Evolutionary conservation across 2,113 vertebrate species (phyloP).

Genomic region (Pluvialis apricaria): DNA sequence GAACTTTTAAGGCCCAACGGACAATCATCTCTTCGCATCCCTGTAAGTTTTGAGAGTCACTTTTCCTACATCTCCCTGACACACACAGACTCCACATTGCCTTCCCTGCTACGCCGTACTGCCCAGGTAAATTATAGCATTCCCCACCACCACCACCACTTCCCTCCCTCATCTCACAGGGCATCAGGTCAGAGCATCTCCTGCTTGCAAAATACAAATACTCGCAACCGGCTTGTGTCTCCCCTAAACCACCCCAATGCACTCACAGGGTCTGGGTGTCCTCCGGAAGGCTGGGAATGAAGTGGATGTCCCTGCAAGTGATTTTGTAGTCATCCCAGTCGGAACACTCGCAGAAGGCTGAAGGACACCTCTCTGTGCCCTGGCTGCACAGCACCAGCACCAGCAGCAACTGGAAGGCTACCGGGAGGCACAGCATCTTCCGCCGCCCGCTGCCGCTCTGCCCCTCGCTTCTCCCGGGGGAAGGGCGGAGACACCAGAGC

Average conservation of each 20-base stretch:
- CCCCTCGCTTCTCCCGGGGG: not conserved
- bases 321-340: conserved; percentile 81
- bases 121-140: not conserved
- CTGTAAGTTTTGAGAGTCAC: not conserved
- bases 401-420: conserved; percentile 52
- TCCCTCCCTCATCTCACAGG: not conserved
- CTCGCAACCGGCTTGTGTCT: not conserved
- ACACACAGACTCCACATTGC: fast-evolving
- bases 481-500: not conserved
- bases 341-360: conserved; percentile 84
- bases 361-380: conserved; percentile 48
- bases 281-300: conserved; percentile 83
- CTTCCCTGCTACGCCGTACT: fast-evolving
- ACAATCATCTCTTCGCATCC: not conserved
- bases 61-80: not conserved
- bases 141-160: not conserved
- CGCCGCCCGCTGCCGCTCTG: not conserved
- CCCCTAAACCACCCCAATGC: not conserved
- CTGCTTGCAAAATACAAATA: fast-evolving
- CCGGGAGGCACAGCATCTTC: conserved; percentile 52
- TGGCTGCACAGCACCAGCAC: conserved; percentile 25
- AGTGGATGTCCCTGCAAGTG: conserved; percentile 82
- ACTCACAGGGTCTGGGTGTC: conserved; percentile 91
- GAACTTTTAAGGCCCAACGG: not conserved
- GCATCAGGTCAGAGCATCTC: not conserved